Conservation (phyloP, 2,113 vertebrate species). For the Zosterops lateralis region DNA sequence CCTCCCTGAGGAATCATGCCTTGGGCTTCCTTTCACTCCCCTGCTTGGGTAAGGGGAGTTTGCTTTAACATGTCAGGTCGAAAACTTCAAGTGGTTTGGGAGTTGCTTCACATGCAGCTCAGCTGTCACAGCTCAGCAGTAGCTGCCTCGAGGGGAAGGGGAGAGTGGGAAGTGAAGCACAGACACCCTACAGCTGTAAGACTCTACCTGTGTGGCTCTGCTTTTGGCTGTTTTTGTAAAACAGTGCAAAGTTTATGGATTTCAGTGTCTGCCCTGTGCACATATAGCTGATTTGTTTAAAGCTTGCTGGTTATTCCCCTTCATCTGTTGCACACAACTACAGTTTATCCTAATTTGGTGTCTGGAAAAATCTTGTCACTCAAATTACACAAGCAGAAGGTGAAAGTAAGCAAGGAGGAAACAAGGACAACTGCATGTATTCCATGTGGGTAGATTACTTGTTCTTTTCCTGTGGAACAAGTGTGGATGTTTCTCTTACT, state of each 20-base stretch:
- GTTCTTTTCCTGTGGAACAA: conserved; percentile 25
- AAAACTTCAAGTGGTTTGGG: not conserved
- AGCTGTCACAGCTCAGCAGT: not conserved
- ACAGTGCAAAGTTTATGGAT: not conserved
- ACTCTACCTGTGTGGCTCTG: not conserved
- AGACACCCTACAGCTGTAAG: not conserved
- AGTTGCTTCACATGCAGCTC: not conserved
- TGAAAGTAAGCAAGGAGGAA: conserved; percentile 12
- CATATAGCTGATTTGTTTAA: not conserved
- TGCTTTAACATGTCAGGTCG: not conserved
- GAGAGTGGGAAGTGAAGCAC: not conserved
- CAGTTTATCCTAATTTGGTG: not conserved
- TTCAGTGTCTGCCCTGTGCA: not conserved
- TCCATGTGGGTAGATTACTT: not conserved
- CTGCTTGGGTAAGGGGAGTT: not conserved
- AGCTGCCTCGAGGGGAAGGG: not conserved
- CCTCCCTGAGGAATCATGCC: not conserved
- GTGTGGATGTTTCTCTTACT: not conserved
- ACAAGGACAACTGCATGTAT: not conserved
- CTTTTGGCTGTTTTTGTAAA: not conserved
- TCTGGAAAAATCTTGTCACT: conserved; percentile 15
- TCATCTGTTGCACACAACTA: not conserved
- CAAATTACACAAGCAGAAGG: not conserved
- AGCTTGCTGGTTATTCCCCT: not conserved
- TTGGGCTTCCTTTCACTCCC: not conserved